Evolutionary conservation across 2,888 invertebrate species (phyloP).

Genomic region (Cheilosia pagana): DNA sequence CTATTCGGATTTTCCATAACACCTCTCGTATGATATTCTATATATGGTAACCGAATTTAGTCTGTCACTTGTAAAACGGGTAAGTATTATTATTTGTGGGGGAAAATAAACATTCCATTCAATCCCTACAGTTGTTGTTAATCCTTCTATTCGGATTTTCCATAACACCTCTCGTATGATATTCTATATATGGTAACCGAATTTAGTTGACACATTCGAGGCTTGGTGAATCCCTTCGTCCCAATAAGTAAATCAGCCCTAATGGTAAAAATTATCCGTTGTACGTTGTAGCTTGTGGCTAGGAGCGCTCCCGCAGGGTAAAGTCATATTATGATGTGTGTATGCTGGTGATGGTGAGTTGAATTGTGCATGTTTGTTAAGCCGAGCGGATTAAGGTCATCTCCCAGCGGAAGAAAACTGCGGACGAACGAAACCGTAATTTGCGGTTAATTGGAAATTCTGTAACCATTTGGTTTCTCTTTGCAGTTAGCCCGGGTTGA

Average conservation of each 20-base stretch:
- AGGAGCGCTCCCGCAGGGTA: slow-evolving; percentile 25
- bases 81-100: slow-evolving; percentile 1
- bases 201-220: slow-evolving; percentile 35
- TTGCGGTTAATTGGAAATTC: slow-evolving; percentile 74
- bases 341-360: slow-evolving; percentile 41
- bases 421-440: slow-evolving; percentile 70
- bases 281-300: slow-evolving; percentile 15
- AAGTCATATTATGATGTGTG: slow-evolving; percentile 38
- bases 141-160: slow-evolving; percentile 14
- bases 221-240: slow-evolving; percentile 13
- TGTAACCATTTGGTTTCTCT: slow-evolving; percentile 63
- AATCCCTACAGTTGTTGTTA: slow-evolving; percentile 20
- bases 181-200: slow-evolving; percentile 7
- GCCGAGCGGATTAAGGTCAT: slow-evolving; percentile 69
- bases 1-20: slow-evolving; percentile 1
- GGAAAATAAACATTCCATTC: background rate
- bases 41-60: slow-evolving; percentile 13
- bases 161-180: slow-evolving; percentile 11
- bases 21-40: slow-evolving; percentile 9
- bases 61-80: too few species aligned
- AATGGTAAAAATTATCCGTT: slow-evolving; percentile 30
- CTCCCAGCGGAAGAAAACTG: slow-evolving; percentile 70
- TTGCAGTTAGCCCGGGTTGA: slow-evolving; percentile 52
- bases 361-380: slow-evolving; percentile 70
- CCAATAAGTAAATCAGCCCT: slow-evolving; percentile 5